These are phyloP conservation scores for Paralichthys olivaceus DNA, from an alignment of 2,113 vertebrate genomes.

Conservation along the genomic window DNA sequence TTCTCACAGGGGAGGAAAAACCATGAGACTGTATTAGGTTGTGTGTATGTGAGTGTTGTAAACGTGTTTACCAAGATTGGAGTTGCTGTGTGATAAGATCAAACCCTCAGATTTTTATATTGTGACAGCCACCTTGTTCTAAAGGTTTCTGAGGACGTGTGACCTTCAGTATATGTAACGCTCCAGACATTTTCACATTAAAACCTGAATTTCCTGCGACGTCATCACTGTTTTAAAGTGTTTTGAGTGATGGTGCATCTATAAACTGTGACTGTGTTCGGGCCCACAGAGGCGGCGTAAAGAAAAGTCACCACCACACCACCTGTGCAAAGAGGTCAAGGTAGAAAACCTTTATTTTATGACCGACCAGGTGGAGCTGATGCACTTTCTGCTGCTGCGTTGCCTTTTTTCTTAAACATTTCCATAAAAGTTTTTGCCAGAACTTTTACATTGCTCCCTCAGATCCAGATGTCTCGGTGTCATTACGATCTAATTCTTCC, in stretches of 20 bases:
- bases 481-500: not conserved
- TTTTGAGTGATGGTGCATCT: not conserved
- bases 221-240: not conserved
- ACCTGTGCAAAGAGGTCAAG: not conserved
- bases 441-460: not conserved
- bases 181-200: no score
- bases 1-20: conserved; percentile 27
- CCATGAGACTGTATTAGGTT: conserved; percentile 20
- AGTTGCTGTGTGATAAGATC: conserved; percentile 30
- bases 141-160: no score
- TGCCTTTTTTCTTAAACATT: no score
- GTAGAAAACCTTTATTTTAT: no score
- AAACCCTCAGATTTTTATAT: conserved; percentile 12
- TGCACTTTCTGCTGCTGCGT: no score
- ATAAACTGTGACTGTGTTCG: not conserved
- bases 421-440: not conserved
- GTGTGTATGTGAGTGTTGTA: not conserved
- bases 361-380: no score
- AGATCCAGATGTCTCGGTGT: not conserved
- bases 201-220: not conserved
- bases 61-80: conserved; percentile 7
- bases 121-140: not conserved
- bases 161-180: no score
- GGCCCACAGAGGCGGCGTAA: not conserved
- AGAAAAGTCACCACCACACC: conserved; percentile 11